A percentile compares a stretch with the other conserved stretches of the same genome.
phyloP scores from a whole-genome alignment of 2,113 vertebrate genomes.

The Dasyprocta punctata region DNA sequence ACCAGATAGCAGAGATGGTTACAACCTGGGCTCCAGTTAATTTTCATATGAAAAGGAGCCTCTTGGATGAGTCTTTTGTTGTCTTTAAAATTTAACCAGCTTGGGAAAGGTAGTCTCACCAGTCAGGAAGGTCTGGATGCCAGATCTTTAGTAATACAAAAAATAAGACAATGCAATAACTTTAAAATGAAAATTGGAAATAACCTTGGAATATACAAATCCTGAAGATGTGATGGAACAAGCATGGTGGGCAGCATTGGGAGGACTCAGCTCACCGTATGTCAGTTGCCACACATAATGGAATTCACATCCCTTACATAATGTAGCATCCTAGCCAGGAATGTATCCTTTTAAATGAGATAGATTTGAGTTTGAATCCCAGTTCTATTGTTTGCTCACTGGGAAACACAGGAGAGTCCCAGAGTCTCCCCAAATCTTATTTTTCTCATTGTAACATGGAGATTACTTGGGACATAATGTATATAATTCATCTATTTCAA shows the following conservation, averaged over 20 bases:
- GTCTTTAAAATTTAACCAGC: neutral
- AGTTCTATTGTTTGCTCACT: neutral
- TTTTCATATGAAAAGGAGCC: neutral
- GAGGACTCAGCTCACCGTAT: neutral
- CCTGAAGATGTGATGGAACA: neutral
- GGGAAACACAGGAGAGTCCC: neutral
- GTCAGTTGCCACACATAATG: neutral
- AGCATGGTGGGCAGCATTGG: neutral
- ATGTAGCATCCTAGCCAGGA: neutral
- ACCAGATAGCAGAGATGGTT: neutral
- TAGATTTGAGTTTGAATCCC: neutral
- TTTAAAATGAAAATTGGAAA: neutral
- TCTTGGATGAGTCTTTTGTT: neutral
- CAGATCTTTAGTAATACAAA: neutral
- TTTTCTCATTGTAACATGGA: neutral
- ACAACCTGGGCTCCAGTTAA: neutral
- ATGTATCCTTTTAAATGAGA: neutral
- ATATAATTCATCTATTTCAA: neutral
- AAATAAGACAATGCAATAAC: neutral
- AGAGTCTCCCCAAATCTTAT: neutral
- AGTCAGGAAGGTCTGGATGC: neutral
- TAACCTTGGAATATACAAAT: neutral
- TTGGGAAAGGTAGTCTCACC: neutral
- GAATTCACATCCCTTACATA: neutral
- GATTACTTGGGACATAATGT: neutral